These are phyloP conservation scores for Columbina picui DNA, from an alignment of 2,113 vertebrate species.

Conservation along the genomic window DNA sequence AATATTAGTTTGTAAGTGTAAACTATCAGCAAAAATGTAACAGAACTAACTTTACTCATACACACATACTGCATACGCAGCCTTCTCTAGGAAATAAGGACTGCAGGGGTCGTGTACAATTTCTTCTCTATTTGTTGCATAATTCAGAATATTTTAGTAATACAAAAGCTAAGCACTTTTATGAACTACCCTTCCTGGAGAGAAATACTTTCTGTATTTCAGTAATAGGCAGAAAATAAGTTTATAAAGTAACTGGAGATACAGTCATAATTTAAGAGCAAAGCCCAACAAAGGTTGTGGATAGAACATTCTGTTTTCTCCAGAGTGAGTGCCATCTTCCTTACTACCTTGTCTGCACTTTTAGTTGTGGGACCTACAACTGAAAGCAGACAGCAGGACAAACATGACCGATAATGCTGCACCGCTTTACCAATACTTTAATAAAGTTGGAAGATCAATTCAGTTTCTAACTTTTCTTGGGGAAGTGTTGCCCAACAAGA, in stretches of 20 bases:
- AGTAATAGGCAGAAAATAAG: slow-evolving; percentile 25
- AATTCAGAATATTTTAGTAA: slow-evolving; percentile 32
- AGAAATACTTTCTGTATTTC: slow-evolving; percentile 12
- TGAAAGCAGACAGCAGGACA: not conserved
- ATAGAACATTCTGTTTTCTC: not conserved
- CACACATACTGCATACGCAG: not conserved
- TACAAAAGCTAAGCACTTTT: slow-evolving; percentile 19
- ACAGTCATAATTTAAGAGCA: not conserved
- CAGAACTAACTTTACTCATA: not conserved
- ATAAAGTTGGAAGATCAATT: slow-evolving; percentile 65
- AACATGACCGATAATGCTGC: slow-evolving; percentile 13
- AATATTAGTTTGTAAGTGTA: slow-evolving; percentile 1
- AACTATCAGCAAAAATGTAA: slow-evolving; percentile 36
- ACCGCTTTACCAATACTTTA: slow-evolving; percentile 13
- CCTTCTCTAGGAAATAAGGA: not conserved
- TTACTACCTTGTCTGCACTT: not conserved
- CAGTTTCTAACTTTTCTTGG: slow-evolving; percentile 13
- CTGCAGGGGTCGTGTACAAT: slow-evolving; percentile 13
- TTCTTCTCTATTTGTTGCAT: slow-evolving; percentile 27
- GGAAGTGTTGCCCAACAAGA: slow-evolving; percentile 54
- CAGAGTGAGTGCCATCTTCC: not conserved
- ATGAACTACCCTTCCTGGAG: not conserved
- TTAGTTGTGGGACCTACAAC: not conserved
- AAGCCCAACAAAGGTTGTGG: not conserved
- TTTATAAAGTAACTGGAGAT: not conserved